phyloP scores from a whole-genome alignment of 2,888 invertebrate genomes.

The Lasioglossum villosulum region DNA sequence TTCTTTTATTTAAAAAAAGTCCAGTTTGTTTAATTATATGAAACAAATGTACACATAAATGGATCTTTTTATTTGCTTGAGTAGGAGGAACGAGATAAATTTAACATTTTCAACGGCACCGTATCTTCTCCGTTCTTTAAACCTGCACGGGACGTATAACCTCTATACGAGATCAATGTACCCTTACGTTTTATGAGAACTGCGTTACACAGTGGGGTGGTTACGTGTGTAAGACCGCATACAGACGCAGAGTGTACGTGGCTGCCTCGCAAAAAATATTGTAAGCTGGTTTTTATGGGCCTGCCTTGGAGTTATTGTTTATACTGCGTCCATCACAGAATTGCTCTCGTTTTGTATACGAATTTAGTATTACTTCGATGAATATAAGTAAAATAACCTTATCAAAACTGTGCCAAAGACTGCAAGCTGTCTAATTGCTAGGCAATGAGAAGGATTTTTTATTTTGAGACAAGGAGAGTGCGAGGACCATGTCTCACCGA shows the following conservation, averaged over 20 bases:
- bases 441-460: too few relatives aligned
- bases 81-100: neutral
- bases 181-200: slow-evolving; percentile 5
- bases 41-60: neutral
- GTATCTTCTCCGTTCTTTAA: neutral
- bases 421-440: neutral
- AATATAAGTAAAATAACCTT: neutral
- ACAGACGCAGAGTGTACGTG: neutral
- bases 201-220: neutral
- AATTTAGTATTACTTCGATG: neutral
- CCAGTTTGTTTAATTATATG: neutral
- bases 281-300: neutral
- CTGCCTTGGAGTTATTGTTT: neutral
- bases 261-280: neutral
- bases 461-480: too few relatives aligned
- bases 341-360: neutral
- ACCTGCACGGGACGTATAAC: neutral
- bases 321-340: neutral
- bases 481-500: too few relatives aligned
- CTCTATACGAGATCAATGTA: slow-evolving; percentile 16
- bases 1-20: neutral
- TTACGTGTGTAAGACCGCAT: neutral
- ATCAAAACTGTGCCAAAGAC: neutral
- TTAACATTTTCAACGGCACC: neutral
- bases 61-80: neutral